phyloP scores from a whole-genome alignment of 2,888 invertebrate genomes.

The Orthosia incerta region DNA sequence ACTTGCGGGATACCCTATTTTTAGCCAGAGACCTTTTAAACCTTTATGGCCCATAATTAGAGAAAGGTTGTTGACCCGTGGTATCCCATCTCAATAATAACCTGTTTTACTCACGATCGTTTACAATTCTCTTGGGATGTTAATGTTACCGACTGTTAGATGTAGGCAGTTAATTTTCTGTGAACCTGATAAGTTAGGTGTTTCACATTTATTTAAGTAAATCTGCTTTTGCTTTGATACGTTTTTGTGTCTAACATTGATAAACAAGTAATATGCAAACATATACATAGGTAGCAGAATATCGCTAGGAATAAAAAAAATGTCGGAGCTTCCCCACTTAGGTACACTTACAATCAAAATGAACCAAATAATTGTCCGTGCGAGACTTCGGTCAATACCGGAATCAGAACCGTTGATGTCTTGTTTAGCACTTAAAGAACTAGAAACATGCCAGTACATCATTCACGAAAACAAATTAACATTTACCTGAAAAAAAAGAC shows the following conservation, averaged over 20 bases:
- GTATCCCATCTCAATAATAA: slow-evolving; percentile 58
- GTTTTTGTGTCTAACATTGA: neutral
- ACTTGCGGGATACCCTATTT: slow-evolving; percentile 37
- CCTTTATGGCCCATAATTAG: slow-evolving; percentile 61
- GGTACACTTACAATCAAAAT: too few species aligned
- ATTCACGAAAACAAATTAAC: slow-evolving; percentile 20
- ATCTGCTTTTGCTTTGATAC: slow-evolving; percentile 5
- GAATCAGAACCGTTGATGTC: neutral
- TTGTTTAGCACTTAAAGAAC: neutral
- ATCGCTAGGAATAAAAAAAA: neutral
- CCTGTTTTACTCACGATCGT: slow-evolving; percentile 48
- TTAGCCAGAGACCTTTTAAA: slow-evolving; percentile 48
- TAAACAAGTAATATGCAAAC: neutral
- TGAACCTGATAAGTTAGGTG: slow-evolving; percentile 15
- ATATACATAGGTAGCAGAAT: neutral
- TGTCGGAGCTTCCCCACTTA: neutral
- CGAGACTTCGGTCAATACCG: neutral
- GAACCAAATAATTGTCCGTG: neutral
- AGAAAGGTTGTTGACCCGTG: slow-evolving; percentile 52
- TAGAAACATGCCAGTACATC: neutral
- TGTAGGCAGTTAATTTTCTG: slow-evolving; percentile 18
- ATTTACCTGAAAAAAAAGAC: slow-evolving; percentile 23
- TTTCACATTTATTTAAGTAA: slow-evolving; percentile 5
- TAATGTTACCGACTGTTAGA: slow-evolving; percentile 22
- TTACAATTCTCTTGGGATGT: slow-evolving; percentile 45